These are phyloP conservation scores for Trinorchestia longiramus DNA, from an alignment of 1,140 invertebrate genomes.

Conservation along the genomic window DNA sequence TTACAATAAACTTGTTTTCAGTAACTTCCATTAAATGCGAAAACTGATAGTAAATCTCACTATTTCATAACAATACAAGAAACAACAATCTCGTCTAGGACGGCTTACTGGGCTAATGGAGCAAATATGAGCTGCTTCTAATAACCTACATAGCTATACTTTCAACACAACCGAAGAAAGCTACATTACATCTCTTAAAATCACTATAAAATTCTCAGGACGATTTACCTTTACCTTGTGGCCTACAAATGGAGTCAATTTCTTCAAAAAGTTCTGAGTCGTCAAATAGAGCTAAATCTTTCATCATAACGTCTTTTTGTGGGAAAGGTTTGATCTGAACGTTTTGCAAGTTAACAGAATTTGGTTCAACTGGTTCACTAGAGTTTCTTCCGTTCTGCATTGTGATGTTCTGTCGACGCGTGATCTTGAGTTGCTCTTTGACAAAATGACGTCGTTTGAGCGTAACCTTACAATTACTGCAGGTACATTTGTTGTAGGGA, in stretches of 20 bases:
- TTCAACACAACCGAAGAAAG: neutral
- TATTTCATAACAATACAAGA: neutral
- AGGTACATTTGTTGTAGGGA: slow-evolving; percentile 28
- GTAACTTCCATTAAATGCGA: neutral
- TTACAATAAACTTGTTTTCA: neutral
- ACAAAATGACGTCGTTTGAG: slow-evolving; percentile 26
- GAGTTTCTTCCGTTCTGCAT: neutral
- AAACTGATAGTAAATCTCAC: neutral
- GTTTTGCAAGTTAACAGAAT: neutral
- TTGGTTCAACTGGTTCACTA: neutral
- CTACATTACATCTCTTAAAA: neutral
- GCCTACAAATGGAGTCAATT: slow-evolving; percentile 45
- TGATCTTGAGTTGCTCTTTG: slow-evolving; percentile 40
- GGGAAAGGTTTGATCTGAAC: slow-evolving; percentile 14
- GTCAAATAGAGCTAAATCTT: slow-evolving; percentile 22
- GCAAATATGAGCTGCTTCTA: neutral
- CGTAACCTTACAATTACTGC: slow-evolving; percentile 12
- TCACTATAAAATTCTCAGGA: slow-evolving; percentile 2
- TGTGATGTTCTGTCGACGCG: neutral
- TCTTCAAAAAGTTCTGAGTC: neutral
- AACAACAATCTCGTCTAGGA: neutral
- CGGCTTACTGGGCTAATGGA: neutral
- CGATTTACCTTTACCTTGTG: neutral
- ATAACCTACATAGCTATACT: neutral
- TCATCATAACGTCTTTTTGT: neutral